A percentile compares a stretch with the other conserved stretches of the same genome.
phyloP scores from a whole-genome alignment of 2,797 vertebrate genomes.

The Lates japonicus region DNA sequence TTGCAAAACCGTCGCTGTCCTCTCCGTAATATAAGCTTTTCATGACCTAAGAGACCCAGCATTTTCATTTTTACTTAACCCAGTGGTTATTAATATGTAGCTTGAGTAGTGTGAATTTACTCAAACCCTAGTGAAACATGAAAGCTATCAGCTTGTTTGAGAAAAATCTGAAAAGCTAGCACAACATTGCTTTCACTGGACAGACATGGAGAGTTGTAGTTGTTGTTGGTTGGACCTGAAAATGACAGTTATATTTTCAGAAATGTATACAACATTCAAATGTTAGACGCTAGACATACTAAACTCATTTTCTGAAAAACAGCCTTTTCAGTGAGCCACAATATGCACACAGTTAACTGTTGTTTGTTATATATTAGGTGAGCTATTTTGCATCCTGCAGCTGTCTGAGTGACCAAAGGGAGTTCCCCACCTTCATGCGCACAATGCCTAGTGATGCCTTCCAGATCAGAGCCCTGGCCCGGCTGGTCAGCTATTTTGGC shows the following conservation, averaged over 20 bases:
- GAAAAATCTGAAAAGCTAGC: too few species aligned
- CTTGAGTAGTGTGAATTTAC: too few species aligned
- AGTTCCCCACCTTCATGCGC: conserved; percentile 87
- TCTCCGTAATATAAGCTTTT: too few species aligned
- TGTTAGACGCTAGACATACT: too few species aligned
- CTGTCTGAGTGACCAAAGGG: conserved; percentile 87
- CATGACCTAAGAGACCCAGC: too few species aligned
- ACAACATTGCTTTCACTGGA: too few species aligned
- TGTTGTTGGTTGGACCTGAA: background rate
- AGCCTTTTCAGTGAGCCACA: background rate
- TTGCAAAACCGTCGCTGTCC: too few species aligned
- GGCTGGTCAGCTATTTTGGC: conserved; percentile 84
- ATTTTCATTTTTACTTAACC: too few species aligned
- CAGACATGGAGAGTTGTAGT: background rate
- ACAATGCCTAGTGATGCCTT: conserved; percentile 85
- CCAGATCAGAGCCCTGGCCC: conserved; percentile 83
- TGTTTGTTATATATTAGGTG: conserved; percentile 80
- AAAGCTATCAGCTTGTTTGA: too few species aligned
- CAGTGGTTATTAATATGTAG: too few species aligned
- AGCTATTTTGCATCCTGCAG: conserved; percentile 89
- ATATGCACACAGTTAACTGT: conserved; percentile 14
- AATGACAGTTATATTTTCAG: background rate
- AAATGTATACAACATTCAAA: too few species aligned
- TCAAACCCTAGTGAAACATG: too few species aligned
- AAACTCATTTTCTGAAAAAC: background rate